Conservation (phyloP, 1,140 invertebrate species). For the Aethina tumida region DNA sequence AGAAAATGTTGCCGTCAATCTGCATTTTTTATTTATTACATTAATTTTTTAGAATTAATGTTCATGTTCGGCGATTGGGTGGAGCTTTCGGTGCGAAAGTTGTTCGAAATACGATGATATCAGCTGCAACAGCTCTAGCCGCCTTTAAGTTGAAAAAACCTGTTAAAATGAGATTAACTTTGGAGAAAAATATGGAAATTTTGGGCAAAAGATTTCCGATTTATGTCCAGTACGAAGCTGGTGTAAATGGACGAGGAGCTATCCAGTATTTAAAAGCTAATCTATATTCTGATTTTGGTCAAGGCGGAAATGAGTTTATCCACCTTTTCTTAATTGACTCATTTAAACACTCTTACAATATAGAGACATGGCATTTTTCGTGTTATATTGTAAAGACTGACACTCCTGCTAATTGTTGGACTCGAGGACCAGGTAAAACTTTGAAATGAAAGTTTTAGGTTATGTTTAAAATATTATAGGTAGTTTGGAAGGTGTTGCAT, state of each 20-base stretch:
- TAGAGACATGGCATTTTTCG: constrained; percentile 5
- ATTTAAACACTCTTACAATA: constrained; percentile 1
- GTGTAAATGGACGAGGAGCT: constrained; percentile 50
- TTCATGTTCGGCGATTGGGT: constrained; percentile 51
- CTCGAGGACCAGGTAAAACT: constrained; percentile 8
- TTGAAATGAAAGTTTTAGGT: too few relatives aligned
- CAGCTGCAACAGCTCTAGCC: constrained; percentile 46
- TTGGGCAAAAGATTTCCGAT: constrained; percentile 53
- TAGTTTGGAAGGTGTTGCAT: constrained; percentile 47
- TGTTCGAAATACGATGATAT: constrained; percentile 37
- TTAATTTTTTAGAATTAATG: constrained; percentile 42
- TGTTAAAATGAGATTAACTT: constrained; percentile 46
- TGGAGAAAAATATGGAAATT: constrained; percentile 56
- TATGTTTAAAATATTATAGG: constrained; percentile 23
- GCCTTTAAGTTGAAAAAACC: constrained; percentile 46
- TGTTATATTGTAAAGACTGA: constrained; percentile 5
- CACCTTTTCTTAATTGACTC: constrained; percentile 10
- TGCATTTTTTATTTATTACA: too few relatives aligned
- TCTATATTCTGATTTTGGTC: constrained; percentile 56
- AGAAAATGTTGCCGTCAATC: too few relatives aligned
- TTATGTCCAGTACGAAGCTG: constrained; percentile 53
- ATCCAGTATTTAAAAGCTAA: constrained; percentile 53
- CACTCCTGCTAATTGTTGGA: constrained; percentile 9
- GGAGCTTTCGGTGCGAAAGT: constrained; percentile 62
- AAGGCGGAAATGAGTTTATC: constrained; percentile 20